These are phyloP conservation scores for Bagarius yarrelli DNA, from an alignment of 2,113 vertebrate species.

Conservation along the genomic window DNA sequence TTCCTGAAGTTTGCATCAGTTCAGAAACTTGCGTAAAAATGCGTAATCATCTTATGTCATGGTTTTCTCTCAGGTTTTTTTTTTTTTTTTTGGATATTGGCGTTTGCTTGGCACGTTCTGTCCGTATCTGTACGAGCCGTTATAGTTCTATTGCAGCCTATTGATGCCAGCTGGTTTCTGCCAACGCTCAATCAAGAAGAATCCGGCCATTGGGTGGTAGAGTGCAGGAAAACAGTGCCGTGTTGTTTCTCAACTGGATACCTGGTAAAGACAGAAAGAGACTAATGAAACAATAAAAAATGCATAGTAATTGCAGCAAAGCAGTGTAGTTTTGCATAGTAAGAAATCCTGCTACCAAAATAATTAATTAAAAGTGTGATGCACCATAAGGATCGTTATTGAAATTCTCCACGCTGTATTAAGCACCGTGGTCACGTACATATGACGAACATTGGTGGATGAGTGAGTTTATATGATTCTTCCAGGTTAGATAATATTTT, in stretches of 20 bases:
- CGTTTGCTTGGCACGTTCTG: slow-evolving; percentile 89
- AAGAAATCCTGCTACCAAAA: background rate
- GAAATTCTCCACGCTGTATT: too few relatives aligned
- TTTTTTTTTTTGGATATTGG: slow-evolving; percentile 78
- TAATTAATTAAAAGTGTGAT: too few relatives aligned
- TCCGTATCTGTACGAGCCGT: slow-evolving; percentile 86
- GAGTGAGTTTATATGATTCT: too few relatives aligned
- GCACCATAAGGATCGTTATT: too few relatives aligned
- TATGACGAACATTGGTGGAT: too few relatives aligned
- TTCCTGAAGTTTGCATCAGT: slow-evolving; percentile 99
- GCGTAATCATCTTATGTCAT: slow-evolving; percentile 72
- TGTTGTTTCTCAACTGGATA: slow-evolving; percentile 94
- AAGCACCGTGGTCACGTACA: too few relatives aligned
- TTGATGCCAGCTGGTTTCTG: slow-evolving; percentile 83
- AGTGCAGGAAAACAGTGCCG: slow-evolving; percentile 98
- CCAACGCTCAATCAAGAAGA: slow-evolving; percentile 88
- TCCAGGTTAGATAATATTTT: too few relatives aligned
- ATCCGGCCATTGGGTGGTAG: slow-evolving; percentile 90
- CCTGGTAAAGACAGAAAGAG: slow-evolving; percentile 68
- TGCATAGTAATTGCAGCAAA: background rate
- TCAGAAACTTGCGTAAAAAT: slow-evolving; percentile 85
- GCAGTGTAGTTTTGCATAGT: background rate
- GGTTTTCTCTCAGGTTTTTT: slow-evolving; percentile 34
- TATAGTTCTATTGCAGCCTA: slow-evolving; percentile 88
- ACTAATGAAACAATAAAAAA: slow-evolving; percentile 1